Conservation (phyloP, 1,140 invertebrate species). For the Ctenoplectra terminalis region DNA sequence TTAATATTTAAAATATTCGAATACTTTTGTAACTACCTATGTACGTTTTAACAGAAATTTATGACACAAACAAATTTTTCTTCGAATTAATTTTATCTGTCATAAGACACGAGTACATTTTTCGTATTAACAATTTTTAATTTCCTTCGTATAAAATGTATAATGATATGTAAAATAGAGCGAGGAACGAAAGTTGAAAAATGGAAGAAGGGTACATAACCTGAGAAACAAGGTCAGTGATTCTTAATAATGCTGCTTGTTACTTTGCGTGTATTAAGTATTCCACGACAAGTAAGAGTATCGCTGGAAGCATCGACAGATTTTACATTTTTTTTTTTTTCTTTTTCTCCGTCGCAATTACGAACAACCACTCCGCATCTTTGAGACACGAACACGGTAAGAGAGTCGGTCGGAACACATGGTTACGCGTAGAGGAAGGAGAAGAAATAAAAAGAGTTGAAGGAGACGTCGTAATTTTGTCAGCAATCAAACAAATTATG, state of each 20-base stretch:
- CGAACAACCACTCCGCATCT: not conserved
- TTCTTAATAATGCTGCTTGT: not conserved
- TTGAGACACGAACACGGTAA: not conserved
- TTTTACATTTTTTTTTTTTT: not conserved
- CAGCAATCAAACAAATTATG: constrained; percentile 5
- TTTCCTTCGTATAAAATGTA: not conserved
- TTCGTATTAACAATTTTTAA: not conserved
- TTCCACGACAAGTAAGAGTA: not conserved
- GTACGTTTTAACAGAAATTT: too few species aligned
- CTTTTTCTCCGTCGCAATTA: not conserved
- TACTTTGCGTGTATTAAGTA: not conserved
- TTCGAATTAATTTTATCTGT: not conserved
- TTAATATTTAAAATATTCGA: too few species aligned
- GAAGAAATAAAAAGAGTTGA: not conserved
- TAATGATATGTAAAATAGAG: not conserved
- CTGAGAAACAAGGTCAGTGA: not conserved
- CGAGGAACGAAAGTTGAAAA: not conserved
- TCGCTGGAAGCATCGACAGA: not conserved
- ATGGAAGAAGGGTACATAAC: not conserved
- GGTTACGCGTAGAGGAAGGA: not conserved
- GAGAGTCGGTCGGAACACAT: not conserved
- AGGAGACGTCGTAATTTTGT: not conserved
- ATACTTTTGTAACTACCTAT: too few species aligned
- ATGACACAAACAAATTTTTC: not conserved
- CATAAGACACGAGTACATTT: not conserved